Percentiles rank a stretch among this genome's conserved stretches.
phyloP scores from a whole-genome alignment of 2,113 vertebrate species.

The Cygnus atratus region DNA sequence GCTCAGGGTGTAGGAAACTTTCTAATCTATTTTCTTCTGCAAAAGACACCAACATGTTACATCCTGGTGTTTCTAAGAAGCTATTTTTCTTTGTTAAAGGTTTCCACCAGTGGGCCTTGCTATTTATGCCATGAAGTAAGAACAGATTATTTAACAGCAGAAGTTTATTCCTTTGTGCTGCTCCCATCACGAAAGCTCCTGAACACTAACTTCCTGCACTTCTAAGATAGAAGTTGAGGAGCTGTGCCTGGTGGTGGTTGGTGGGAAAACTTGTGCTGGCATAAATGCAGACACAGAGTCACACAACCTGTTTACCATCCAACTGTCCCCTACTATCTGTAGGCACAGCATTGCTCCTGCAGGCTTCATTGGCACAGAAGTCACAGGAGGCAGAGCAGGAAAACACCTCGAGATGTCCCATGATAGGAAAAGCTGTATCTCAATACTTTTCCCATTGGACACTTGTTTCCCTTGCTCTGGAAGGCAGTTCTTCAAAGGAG shows the following conservation, averaged over 20 bases:
- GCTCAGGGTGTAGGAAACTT: neutral
- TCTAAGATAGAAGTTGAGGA: neutral
- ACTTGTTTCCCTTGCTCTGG: neutral
- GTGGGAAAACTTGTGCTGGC: neutral
- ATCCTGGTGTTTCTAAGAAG: neutral
- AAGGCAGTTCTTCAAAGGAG: neutral
- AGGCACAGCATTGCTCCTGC: neutral
- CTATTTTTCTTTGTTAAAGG: neutral
- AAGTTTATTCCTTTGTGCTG: neutral
- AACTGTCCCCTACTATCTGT: neutral
- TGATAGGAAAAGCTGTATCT: neutral
- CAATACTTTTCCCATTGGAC: rapidly evolving
- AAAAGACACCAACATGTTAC: neutral
- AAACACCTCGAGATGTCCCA: neutral
- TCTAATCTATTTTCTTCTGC: neutral
- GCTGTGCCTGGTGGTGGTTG: neutral
- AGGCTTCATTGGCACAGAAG: neutral
- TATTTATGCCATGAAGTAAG: neutral
- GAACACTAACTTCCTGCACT: neutral
- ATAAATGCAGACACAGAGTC: neutral
- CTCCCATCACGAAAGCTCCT: neutral
- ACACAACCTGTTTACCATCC: neutral
- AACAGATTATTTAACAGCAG: neutral
- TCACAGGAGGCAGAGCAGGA: neutral
- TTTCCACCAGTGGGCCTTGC: neutral